Conservation (phyloP, 2,113 vertebrate genomes). For the Cariama cristata region DNA sequence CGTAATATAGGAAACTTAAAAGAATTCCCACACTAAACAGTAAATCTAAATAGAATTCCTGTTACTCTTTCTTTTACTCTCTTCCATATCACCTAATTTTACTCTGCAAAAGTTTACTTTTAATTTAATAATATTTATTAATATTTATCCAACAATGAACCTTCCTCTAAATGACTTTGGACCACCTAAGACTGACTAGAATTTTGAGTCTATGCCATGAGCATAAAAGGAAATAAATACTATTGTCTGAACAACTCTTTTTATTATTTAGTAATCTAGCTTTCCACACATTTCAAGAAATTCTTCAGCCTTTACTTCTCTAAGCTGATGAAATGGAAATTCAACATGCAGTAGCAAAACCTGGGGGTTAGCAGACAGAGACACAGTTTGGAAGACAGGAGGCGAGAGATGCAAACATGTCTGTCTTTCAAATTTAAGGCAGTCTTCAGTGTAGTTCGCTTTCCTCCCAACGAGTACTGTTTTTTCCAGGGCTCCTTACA, state of each 20-base stretch:
- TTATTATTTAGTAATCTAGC: neutral
- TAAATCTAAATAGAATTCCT: neutral
- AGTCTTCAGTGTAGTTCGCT: neutral
- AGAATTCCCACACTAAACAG: neutral
- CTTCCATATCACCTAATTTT: neutral
- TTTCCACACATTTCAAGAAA: neutral
- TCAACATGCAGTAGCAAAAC: neutral
- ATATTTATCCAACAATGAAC: neutral
- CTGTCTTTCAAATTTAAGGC: neutral
- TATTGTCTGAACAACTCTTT: neutral
- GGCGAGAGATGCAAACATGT: accelerated
- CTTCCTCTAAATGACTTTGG: neutral
- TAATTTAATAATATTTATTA: neutral
- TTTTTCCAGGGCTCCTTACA: neutral
- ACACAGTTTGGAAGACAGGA: neutral
- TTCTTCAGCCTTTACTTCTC: neutral
- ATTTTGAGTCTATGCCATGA: accelerated
- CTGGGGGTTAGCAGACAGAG: accelerated
- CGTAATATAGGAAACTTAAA: neutral
- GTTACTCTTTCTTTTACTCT: neutral
- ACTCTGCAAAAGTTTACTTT: neutral
- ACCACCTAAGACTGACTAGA: neutral
- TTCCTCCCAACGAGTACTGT: neutral
- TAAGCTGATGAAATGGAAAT: neutral
- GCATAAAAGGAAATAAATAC: neutral